A percentile compares a stretch with the other conserved stretches of the same genome.
Conservation (phyloP, 2,797 vertebrate genomes). For the Emydoidea blandingii region DNA sequence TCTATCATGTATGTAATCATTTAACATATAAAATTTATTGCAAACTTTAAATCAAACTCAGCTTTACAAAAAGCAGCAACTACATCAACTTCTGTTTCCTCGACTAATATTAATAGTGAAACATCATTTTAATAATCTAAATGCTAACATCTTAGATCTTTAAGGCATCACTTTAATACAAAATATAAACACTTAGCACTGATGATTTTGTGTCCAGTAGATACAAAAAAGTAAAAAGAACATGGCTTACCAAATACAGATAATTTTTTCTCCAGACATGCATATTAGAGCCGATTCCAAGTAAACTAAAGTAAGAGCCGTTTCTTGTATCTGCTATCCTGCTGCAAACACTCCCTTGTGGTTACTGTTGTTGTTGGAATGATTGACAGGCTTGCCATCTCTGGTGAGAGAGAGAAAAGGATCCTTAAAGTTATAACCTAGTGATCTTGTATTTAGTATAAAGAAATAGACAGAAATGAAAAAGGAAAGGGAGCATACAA, state of each 20-base stretch:
- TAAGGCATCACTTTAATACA: neutral
- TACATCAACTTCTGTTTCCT: neutral
- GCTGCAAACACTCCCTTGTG: constrained; percentile 57
- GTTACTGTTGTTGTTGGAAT: constrained; percentile 58
- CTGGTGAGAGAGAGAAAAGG: constrained; percentile 27
- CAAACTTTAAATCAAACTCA: constrained; percentile 31
- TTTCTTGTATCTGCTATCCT: constrained; percentile 51
- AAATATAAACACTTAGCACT: neutral
- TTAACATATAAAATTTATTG: constrained; percentile 25
- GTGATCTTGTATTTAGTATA: neutral
- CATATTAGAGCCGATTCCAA: constrained; percentile 1
- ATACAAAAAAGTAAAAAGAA: constrained; percentile 31
- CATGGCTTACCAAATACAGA: constrained; percentile 22
- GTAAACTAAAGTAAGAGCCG: constrained; percentile 5
- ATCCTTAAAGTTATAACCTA: constrained; percentile 41
- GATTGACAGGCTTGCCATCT: constrained; percentile 59
- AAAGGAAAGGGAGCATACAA: neutral
- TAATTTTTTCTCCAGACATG: neutral
- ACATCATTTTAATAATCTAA: neutral
- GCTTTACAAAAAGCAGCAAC: neutral
- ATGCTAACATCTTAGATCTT: neutral
- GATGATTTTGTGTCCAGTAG: neutral
- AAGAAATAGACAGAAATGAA: neutral
- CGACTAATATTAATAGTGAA: neutral
- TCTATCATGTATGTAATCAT: neutral